phyloP scores from a whole-genome alignment of 1,140 invertebrate species.

The Drosophila dunni region DNA sequence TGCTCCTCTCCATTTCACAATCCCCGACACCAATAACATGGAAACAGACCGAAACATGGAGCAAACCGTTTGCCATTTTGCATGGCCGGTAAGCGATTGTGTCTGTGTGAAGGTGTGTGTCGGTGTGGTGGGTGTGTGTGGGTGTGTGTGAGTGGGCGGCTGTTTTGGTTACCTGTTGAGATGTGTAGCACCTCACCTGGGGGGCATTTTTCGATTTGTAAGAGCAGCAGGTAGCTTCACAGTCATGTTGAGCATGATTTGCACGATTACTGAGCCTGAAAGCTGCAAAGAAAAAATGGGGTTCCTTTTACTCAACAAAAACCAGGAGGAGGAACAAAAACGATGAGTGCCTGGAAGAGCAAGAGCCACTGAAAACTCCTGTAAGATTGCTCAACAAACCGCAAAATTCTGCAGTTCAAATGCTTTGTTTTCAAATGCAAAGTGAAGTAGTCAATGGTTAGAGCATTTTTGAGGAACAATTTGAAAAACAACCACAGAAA shows the following conservation, averaged over 20 bases:
- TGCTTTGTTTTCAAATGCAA: conserved; percentile 7
- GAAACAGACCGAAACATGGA: not conserved
- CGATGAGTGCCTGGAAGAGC: not conserved
- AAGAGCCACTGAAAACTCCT: too few species aligned
- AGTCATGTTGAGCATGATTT: conserved; percentile 48
- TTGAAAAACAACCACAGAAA: not conserved
- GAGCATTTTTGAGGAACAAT: not conserved
- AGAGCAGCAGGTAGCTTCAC: conserved; percentile 49
- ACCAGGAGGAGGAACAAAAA: conserved; percentile 1
- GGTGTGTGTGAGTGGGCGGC: conserved; percentile 1
- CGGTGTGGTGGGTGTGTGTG: too few species aligned
- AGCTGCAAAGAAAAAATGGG: not conserved
- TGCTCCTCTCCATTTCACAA: not conserved
- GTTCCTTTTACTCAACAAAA: not conserved
- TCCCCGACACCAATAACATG: conserved; percentile 2
- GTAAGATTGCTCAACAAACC: not conserved
- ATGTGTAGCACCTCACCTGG: conserved; percentile 40
- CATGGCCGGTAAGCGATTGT: conserved; percentile 14
- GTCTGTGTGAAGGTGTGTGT: too few species aligned
- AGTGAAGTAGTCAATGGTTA: not conserved
- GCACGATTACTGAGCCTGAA: conserved; percentile 29
- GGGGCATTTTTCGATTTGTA: conserved; percentile 61
- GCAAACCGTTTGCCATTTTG: conserved; percentile 40
- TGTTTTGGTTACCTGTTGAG: conserved; percentile 64
- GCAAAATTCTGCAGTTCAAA: conserved; percentile 6